Evolutionary conservation across 2,888 invertebrate species (phyloP), one percentile per base, ranked within the genome.

Genomic region (Eilema caniola): DNA sequence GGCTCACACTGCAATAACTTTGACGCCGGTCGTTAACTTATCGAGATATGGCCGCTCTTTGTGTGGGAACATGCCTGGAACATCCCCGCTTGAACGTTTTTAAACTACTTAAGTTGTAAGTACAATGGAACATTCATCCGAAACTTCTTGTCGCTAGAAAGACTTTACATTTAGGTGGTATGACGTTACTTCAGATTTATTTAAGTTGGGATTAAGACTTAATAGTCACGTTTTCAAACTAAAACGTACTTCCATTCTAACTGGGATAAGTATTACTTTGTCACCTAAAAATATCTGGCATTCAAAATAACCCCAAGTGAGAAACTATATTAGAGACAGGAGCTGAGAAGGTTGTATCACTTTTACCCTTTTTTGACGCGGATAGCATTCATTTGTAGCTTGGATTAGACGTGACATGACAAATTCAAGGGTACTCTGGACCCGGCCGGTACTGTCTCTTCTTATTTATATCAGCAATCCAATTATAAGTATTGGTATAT

Each of bases 1-100:
- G 62, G 37, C 62, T n/a, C 62, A 33, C 37, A 16, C 62, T 20
- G 41, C 62, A 20, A 25, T 62, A 62, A 41, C 41, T 62, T 62
- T 20, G 25, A 41, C 37, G 62, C 11, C 41, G 41, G 20, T 41
- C 24, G 16, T 25, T 11, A 20, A 25, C 20, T 25, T 20, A 62
- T 16, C 25, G 41, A 14, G 62, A 62, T 3, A 24, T 62, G 41
- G 24, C 37, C 12, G 62, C 62, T 41, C 62, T 62, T 62, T 62
- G 25, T 62, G 2, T 41, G n/a, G n/a, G 53, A n/a, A n/a, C 53
- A 53, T 53, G 16, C 53, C 53, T 53, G 53, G n/a, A 7, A 53
- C 53, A 8, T n/a, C n/a, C 5, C 53, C 16, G 14, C 47, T 20
- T n/a, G 0, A 20, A 8, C 53, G 53, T n/a, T 53, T n/a, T 53